Base-by-base conservation (phyloP, 2,797 vertebrate species). In the Heliangelus exortis region DNA sequence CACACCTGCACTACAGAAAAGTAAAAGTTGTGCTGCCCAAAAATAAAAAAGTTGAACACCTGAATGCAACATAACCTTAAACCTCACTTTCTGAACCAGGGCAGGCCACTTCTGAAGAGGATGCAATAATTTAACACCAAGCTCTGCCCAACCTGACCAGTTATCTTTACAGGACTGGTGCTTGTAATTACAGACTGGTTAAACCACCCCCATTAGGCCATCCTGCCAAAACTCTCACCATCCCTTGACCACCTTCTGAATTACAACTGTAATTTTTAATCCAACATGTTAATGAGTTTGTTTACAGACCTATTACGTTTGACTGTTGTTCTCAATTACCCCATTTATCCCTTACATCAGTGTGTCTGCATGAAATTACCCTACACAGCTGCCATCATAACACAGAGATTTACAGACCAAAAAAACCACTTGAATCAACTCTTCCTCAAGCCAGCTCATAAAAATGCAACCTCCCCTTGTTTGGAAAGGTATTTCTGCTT, bases 401-500 rank as follows among this genome's bases (percentile, higher is more conserved):
- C 33, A 50, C 54, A 89, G 53, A 96, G 28, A 84, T 78, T 83
- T 94, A 92, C 57, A 92, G 79, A 58, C 34, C 50, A 82, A 74
- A 82, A 73, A 73, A 25, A 3, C 2, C 33, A 86, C 53, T 26
- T 68, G 20, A 75, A 95, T 66, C 12, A 26, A 89, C 65, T 81
- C 75, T 48, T 73, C 58, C 65, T 41, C 58, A 75, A 78, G 69
- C 55, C 65, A 79, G 68, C n/a, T 63, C 86, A 82, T 84, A 87
- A 86, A 95, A 93, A 92, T 66, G 73, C 57, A 84, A 61, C 76
- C 73, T 96, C 88, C 67, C 88, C 74, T 22, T 28, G 33, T 92
- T 84, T 50, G 54, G 34, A 71, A 68, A 95, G 77, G 87, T 54
- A 77, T 25, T 83, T 43, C 79, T 57, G 43, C 34, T 93, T 80